Percentiles rank a stretch among this genome's conserved stretches.
Conservation (phyloP, 1,140 invertebrate genomes). For the Diploscapter pachys region DNA sequence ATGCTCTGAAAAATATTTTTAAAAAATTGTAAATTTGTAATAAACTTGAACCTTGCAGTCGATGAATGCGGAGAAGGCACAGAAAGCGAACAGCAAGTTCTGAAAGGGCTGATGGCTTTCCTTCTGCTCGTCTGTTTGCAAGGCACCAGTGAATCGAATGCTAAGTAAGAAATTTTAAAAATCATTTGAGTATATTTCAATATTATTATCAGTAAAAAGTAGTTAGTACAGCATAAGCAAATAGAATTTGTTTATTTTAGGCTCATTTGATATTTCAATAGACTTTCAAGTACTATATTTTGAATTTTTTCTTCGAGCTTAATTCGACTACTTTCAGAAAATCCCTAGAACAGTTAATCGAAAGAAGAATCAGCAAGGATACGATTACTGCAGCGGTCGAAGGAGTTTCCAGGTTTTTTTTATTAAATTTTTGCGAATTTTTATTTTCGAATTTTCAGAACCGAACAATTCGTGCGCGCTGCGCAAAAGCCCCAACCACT, state of each 20-base stretch:
- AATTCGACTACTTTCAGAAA: slow-evolving; percentile 64
- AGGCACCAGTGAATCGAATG: background rate
- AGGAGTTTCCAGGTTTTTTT: slow-evolving; percentile 68
- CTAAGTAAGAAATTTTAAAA: background rate
- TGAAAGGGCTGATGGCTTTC: slow-evolving; percentile 88
- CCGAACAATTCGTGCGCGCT: slow-evolving; percentile 84
- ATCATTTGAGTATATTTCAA: too few species aligned
- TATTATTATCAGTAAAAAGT: background rate
- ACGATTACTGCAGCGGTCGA: slow-evolving; percentile 80
- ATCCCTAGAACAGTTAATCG: slow-evolving; percentile 77
- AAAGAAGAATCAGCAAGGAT: slow-evolving; percentile 86
- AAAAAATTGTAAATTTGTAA: background rate
- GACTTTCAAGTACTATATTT: background rate
- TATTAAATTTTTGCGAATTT: too few species aligned
- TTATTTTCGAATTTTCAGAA: slow-evolving; percentile 59
- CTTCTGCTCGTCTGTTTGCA: slow-evolving; percentile 72
- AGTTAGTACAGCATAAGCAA: too few species aligned
- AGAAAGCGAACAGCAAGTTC: slow-evolving; percentile 76
- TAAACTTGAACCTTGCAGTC: slow-evolving; percentile 42
- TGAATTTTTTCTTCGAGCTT: background rate
- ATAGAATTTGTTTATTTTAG: too few species aligned
- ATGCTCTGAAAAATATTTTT: slow-evolving; percentile 5
- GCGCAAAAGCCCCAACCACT: slow-evolving; percentile 85
- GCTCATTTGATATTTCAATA: too few species aligned
- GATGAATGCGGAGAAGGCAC: slow-evolving; percentile 60